These are phyloP conservation scores for Phylloscopus collybita DNA, from an alignment of 2,797 vertebrate genomes.

Conservation along the genomic window DNA sequence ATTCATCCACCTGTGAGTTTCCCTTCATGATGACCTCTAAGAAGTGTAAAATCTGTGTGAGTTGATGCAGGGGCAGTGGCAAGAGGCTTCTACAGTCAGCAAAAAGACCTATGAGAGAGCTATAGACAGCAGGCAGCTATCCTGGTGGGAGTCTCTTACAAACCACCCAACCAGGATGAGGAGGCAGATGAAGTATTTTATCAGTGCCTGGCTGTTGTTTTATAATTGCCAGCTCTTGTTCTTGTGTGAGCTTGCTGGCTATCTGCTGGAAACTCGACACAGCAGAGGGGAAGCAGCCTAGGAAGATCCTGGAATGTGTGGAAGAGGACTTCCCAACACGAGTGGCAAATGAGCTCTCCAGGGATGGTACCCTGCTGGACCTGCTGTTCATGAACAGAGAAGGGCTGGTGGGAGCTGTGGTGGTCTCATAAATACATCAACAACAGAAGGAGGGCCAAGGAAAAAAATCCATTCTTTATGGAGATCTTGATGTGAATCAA, in stretches of 20 bases:
- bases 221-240: background rate
- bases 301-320: background rate
- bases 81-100: background rate
- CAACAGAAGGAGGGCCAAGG: background rate
- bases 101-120: accelerated
- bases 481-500: background rate
- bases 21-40: background rate
- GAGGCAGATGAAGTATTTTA: background rate
- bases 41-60: background rate
- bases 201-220: background rate
- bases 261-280: background rate
- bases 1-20: background rate
- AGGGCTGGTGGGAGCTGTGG: background rate
- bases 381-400: background rate
- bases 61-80: background rate
- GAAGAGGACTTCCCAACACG: background rate
- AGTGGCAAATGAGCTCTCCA: background rate
- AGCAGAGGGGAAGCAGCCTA: background rate
- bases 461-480: background rate
- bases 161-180: background rate
- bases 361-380: too few relatives aligned
- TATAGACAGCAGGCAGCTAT: background rate
- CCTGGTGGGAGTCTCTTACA: background rate
- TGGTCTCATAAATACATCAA: background rate
- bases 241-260: background rate